Base-by-base conservation (phyloP, 2,888 invertebrate genomes). In the Scrobipalpa atriplicella region DNA sequence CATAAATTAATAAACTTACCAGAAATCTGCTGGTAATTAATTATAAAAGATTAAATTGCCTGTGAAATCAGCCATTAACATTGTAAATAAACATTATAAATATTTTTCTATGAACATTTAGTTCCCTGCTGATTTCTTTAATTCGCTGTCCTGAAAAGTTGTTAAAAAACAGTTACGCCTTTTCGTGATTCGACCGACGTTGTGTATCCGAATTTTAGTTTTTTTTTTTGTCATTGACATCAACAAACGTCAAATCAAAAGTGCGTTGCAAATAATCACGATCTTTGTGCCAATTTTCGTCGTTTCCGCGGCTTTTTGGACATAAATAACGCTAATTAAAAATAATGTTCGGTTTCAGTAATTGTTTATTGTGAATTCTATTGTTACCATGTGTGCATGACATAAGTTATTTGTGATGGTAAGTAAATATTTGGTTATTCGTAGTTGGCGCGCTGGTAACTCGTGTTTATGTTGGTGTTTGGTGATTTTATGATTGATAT, bases 361-460 rank as follows among this genome's bases (percentile, higher is more conserved):
- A 21, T 39, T 21, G 38, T 16, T 39, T 11, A 6, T 19, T 13
- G 6, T 64, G 61, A 67, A 61, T 67, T 54, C 29, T 43, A 19
- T 61, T 64, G 9, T 29, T 21, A 56, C 6, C 6, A 21, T 16
- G 16, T 36, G 51, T 38, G 9, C 9, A 10, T 52, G 21, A 16
- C 5, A n/a, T 52, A 52, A 10, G 18, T n/a, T 62, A 16, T 61
- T 51, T 6, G 38, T n/a, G 11, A 71, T 72, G 72, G 70, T 71
- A n/a, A 68, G 68, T 64, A 52, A 3, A 19, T 9, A 41, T 41
- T 62, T 43, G 9, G 9, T 2, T 54, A 36, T 62, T 56, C 54
- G 62, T 66, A 68, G 58, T 70, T 73, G 62, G 69, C 70, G 67
- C 68, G 70, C 69, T 68, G 64, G 68, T 71, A 66, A 67, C 66